phyloP scores from a whole-genome alignment of 2,888 invertebrate species.

The Reticulitermes lucifugus region DNA sequence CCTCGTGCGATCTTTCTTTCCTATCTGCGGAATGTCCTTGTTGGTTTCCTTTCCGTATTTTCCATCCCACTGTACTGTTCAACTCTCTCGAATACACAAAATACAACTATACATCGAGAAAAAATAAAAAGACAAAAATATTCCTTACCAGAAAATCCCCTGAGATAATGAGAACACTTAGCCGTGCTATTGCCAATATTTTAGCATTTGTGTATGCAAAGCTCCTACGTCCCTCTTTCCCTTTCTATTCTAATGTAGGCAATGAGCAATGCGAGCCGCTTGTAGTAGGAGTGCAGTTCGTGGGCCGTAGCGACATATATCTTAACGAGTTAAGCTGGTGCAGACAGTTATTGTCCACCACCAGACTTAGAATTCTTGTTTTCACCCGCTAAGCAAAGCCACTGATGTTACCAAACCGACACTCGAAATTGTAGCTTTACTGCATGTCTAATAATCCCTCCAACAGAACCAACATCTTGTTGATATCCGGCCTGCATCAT shows the following conservation, averaged over 20 bases:
- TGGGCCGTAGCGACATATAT: slow-evolving; percentile 8
- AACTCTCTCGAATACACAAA: neutral
- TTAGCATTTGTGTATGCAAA: slow-evolving; percentile 36
- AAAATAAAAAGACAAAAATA: slow-evolving; percentile 13
- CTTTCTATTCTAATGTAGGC: slow-evolving; percentile 10
- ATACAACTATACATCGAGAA: neutral
- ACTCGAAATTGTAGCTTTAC: neutral
- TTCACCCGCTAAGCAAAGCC: slow-evolving; percentile 27
- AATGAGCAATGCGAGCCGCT: neutral
- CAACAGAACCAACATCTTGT: neutral
- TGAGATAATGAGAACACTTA: slow-evolving; percentile 32
- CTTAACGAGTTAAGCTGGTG: slow-evolving; percentile 18
- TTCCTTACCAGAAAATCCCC: slow-evolving; percentile 18
- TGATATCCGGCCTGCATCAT: neutral
- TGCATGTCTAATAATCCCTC: neutral
- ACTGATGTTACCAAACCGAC: neutral
- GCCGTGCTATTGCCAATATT: slow-evolving; percentile 35
- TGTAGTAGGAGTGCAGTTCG: neutral
- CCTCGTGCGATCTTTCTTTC: too few species aligned
- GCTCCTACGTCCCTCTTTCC: neutral
- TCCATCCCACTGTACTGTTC: neutral
- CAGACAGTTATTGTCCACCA: slow-evolving; percentile 29
- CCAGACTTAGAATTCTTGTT: slow-evolving; percentile 26
- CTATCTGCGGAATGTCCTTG: neutral
- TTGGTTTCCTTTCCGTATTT: neutral